Evolutionary conservation across 2,888 invertebrate genomes (phyloP), one percentile per base, ranked within the genome.

Genomic region (Sinopyrophorus schimmeli): DNA sequence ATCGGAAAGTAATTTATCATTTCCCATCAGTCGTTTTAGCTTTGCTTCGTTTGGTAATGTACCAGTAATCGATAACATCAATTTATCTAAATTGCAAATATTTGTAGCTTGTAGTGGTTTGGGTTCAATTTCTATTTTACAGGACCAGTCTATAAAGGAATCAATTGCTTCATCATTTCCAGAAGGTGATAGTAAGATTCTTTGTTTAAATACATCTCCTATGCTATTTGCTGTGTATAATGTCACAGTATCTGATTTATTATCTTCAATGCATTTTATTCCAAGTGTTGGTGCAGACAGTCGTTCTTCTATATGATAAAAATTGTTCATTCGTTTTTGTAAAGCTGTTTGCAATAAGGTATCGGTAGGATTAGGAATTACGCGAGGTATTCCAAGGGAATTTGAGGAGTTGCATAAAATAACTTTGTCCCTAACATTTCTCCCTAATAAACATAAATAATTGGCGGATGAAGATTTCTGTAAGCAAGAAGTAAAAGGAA

Each of bases 191-290:
- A 18, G 12, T n/a, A 16, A 18, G 6, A 50, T 1, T 11, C 15
- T 40, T 24, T 50, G 50, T 31, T 50, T 15, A 20, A 50, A 50
- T 6, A 50, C 30, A 35, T 50, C 50, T 10, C 50, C 50, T 10
- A 40, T 26, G 1, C 44, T 11, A 46, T 40, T 50, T 34, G 18
- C 28, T 12, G 50, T 50, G 9, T 21, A 44, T 9, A 50, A 24
- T 9, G 1, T 5, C 20, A 46, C 10, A 28, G 40, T 30, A 26
- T 32, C n/a, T n/a, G 40, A 24, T 7, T 9, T 21, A 9, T 23
- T 18, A 35, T 40, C 24, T 18, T 24, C 30, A 6, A 28, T 16
- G 18, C 40, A 35, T 15, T 50, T 50, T 24, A 44, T 34, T 5
- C 50, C 50, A 3, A 44, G 4, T 15, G 14, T 40, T 12, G 44